These are phyloP conservation scores for Protonibea diacanthus DNA, from an alignment of 2,797 vertebrate genomes.

Conservation along the genomic window DNA sequence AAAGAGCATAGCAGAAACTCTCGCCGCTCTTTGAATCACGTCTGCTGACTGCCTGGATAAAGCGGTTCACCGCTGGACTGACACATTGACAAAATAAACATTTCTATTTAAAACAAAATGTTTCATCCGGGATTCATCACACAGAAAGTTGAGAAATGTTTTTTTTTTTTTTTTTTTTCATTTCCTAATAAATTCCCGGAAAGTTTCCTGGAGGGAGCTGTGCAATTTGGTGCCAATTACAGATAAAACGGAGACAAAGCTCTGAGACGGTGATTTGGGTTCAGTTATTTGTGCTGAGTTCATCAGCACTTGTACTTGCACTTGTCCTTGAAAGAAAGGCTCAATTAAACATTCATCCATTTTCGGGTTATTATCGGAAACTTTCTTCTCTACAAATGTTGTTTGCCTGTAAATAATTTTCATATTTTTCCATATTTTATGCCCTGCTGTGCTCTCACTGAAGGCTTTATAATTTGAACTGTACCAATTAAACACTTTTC, in stretches of 20 bases:
- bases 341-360: background rate
- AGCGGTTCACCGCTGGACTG: background rate
- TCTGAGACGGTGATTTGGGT: background rate
- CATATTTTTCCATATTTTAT: background rate
- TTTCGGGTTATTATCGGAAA: background rate
- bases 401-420: no score
- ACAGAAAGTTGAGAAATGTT: no score
- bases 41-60: slow-evolving; percentile 1
- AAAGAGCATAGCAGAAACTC: slow-evolving; percentile 17
- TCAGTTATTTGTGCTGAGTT: background rate
- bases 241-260: background rate
- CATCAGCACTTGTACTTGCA: background rate
- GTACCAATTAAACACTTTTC: no score
- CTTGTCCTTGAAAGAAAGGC: background rate
- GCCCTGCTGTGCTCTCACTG: no score
- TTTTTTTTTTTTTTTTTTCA: no score
- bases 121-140: no score
- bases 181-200: background rate
- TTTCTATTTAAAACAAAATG: background rate
- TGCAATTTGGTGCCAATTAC: background rate
- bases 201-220: background rate
- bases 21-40: slow-evolving; percentile 14
- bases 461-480: no score
- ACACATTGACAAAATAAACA: background rate
- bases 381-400: no score